Evolutionary conservation across 2,797 vertebrate genomes (phyloP).

Genomic region (Orientallactaga sibirica): DNA sequence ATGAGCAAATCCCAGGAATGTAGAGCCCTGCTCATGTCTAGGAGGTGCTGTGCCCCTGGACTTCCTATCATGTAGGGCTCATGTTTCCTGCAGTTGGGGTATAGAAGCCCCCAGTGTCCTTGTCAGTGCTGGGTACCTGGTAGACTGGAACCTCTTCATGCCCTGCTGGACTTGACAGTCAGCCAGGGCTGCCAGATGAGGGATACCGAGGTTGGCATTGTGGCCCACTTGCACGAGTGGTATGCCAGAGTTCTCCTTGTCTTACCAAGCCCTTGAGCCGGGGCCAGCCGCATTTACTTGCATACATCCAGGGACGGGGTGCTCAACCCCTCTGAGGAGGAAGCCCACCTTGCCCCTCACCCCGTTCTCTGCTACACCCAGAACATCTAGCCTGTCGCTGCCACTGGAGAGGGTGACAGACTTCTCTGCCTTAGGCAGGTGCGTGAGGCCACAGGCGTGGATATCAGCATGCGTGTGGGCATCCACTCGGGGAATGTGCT

Average conservation of each 20-base stretch:
- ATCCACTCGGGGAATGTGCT: conserved; percentile 98
- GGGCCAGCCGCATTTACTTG: neutral
- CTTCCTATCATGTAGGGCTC: neutral
- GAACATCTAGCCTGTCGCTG: neutral
- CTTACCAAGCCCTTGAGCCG: neutral
- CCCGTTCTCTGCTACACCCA: neutral
- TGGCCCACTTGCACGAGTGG: fast-evolving
- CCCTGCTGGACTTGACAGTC: neutral
- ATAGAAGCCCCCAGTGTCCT: neutral
- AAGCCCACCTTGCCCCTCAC: neutral
- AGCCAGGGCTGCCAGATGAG: neutral
- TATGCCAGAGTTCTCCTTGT: neutral
- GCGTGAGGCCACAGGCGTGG: conserved; percentile 96
- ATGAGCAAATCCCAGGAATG: neutral
- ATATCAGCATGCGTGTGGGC: conserved; percentile 99
- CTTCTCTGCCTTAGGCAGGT: conserved; percentile 91
- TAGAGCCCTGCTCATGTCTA: neutral
- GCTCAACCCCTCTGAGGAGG: neutral
- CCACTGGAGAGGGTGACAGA: neutral
- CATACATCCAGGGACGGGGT: neutral
- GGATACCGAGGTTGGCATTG: fast-evolving
- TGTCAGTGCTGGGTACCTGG: neutral
- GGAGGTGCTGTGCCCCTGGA: neutral
- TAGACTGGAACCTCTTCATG: neutral
- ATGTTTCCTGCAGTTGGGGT: neutral